Conservation (phyloP, 1,140 invertebrate genomes). For the Pseudachorutes palmiensis region DNA sequence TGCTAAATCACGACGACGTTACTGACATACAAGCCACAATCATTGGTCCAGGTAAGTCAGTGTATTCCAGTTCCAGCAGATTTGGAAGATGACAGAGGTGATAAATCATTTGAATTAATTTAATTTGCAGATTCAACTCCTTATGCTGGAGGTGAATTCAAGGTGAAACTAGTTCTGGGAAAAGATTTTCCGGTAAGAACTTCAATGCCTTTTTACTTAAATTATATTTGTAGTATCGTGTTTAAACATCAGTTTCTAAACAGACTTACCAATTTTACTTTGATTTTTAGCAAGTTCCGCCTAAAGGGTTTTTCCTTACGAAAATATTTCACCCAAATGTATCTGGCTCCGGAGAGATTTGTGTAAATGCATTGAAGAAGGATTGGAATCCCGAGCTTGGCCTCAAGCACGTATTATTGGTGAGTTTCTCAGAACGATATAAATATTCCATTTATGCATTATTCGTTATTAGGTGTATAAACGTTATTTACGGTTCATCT, state of each 20-base stretch:
- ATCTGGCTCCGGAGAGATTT: slow-evolving; percentile 87
- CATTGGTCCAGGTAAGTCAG: slow-evolving; percentile 65
- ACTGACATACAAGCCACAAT: slow-evolving; percentile 86
- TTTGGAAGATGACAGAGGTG: neutral
- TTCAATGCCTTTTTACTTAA: too few species aligned
- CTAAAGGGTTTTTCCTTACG: slow-evolving; percentile 90
- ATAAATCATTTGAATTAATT: neutral
- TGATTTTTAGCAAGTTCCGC: too few species aligned
- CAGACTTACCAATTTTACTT: too few species aligned
- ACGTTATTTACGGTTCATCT: too few species aligned
- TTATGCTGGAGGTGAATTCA: slow-evolving; percentile 73
- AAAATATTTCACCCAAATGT: slow-evolving; percentile 98
- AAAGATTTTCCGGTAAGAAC: slow-evolving; percentile 92
- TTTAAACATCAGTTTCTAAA: too few species aligned
- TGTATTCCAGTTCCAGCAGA: neutral
- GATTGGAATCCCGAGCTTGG: slow-evolving; percentile 95
- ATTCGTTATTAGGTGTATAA: too few species aligned
- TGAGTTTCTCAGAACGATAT: too few species aligned
- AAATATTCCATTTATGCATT: too few species aligned
- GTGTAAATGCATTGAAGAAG: slow-evolving; percentile 93
- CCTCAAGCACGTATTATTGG: slow-evolving; percentile 88
- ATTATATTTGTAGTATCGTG: too few species aligned
- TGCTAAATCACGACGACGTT: slow-evolving; percentile 80
- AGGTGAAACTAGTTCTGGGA: slow-evolving; percentile 79
- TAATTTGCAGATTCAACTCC: slow-evolving; percentile 64